These are phyloP conservation scores for Eutrigla gurnardus DNA, from an alignment of 2,797 vertebrate species.

Conservation along the genomic window DNA sequence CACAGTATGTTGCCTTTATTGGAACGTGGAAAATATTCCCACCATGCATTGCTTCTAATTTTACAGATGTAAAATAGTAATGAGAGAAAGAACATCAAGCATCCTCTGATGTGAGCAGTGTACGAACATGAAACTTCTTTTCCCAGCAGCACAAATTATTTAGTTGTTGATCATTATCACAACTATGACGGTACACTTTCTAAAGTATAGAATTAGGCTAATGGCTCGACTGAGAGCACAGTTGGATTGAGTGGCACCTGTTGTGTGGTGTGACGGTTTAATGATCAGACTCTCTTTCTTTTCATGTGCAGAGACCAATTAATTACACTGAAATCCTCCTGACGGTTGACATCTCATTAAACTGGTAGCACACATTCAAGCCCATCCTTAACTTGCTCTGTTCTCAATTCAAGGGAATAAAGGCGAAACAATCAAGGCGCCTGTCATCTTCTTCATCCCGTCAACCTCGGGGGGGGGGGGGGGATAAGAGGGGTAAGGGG, in stretches of 20 bases:
- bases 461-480: not conserved
- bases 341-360: constrained; percentile 59
- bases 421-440: constrained; percentile 23
- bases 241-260: constrained; percentile 27
- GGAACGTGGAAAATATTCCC: not conserved
- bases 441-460: constrained; percentile 15
- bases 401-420: constrained; percentile 40
- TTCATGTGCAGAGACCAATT: constrained; percentile 42
- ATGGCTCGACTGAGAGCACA: constrained; percentile 29
- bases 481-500: constrained; percentile 2
- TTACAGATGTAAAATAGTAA: not conserved
- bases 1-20: not conserved
- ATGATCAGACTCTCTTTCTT: constrained; percentile 35
- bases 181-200: not conserved
- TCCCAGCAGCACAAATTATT: constrained; percentile 20
- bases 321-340: constrained; percentile 48
- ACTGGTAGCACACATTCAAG: constrained; percentile 46
- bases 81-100: not conserved
- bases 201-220: constrained; percentile 29
- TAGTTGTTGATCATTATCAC: constrained; percentile 12
- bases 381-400: constrained; percentile 20
- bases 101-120: not conserved
- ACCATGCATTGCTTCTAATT: not conserved
- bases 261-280: constrained; percentile 26
- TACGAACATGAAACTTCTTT: not conserved